A percentile compares a stretch with the other conserved stretches of the same genome.
These are phyloP conservation scores for Rhingia campestris DNA, from an alignment of 2,888 invertebrate species.

Conservation along the genomic window DNA sequence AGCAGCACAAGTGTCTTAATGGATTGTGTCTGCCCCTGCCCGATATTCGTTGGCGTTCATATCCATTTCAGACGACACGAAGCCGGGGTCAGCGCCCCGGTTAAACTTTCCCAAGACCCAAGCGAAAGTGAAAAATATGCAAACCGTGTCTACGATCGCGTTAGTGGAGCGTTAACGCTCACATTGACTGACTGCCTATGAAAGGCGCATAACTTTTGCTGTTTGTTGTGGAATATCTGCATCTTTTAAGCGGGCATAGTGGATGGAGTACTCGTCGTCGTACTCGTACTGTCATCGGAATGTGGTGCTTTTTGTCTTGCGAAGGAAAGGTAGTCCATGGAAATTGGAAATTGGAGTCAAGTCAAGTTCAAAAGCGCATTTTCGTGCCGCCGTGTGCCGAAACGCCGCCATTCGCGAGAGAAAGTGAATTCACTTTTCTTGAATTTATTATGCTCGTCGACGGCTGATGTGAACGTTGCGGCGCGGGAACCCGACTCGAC, in stretches of 20 bases:
- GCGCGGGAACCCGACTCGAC: neutral
- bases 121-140: constrained; percentile 74
- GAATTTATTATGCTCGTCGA: constrained; percentile 63
- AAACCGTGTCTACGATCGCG: constrained; percentile 55
- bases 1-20: constrained; percentile 21
- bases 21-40: constrained; percentile 7
- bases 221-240: constrained; percentile 13
- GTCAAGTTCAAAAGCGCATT: constrained; percentile 74
- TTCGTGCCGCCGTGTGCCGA: constrained; percentile 58
- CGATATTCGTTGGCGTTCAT: constrained; percentile 4
- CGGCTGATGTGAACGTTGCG: constrained; percentile 13
- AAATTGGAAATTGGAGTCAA: constrained; percentile 72
- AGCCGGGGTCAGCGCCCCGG: constrained; percentile 56
- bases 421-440: constrained; percentile 72
- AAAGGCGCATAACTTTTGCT: constrained; percentile 44
- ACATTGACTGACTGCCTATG: constrained; percentile 31
- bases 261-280: neutral
- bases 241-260: neutral
- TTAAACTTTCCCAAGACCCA: constrained; percentile 63
- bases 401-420: constrained; percentile 32
- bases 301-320: constrained; percentile 13
- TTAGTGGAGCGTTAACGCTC: constrained; percentile 61
- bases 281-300: constrained; percentile 30
- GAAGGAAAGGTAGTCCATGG: constrained; percentile 26
- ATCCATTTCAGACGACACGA: constrained; percentile 20